Base-by-base conservation (phyloP, 2,113 vertebrate species). In the Formicarius rufipectus region DNA sequence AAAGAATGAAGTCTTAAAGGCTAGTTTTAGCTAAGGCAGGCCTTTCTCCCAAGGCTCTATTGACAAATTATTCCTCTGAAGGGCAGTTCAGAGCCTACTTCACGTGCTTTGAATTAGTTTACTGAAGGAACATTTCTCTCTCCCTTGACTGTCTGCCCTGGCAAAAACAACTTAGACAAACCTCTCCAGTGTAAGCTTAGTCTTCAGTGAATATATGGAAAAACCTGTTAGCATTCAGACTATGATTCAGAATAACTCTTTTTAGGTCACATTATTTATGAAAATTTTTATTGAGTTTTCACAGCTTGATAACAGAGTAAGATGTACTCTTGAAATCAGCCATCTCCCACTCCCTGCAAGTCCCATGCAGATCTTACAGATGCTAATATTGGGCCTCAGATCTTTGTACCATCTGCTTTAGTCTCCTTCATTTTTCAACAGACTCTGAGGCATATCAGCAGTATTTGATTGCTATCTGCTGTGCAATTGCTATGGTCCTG, bases 41-140 rank as follows among this genome's bases (percentile, higher is more conserved):
- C 35, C 90, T 56, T 89, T 82, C 27, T 96, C 60, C 35, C 0
- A 14, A 80, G 75, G 49, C 35, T 88, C 4, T 80, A 25, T 64
- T 86, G 83, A 90, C 59, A 92, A 92, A 90, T 92, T 22, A n/a
- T 28, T 85, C 60, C 68, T 90, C 63, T 85, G 79, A 88, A 93
- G 83, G 78, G 44, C 82, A 76, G 35, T 95, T 85, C 58, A 69
- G 79, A 76, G 33, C 58, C 49, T 64, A 49, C 47, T 83, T 90
- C 86, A 55, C 3, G 14, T 84, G 62, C 62, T 90, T 80, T 63
- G 86, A 85, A 85, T 93, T 68, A 85, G 66, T 76, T 88, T 79
- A 67, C 47, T 16, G 18, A 82, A 83, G 53, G 52, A 88, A 30
- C 30, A 40, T 52, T 93, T 49, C 37, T 52, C 22, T 68, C 53